These are phyloP conservation scores for Limanda limanda DNA, from an alignment of 2,113 vertebrate genomes.

Conservation along the genomic window DNA sequence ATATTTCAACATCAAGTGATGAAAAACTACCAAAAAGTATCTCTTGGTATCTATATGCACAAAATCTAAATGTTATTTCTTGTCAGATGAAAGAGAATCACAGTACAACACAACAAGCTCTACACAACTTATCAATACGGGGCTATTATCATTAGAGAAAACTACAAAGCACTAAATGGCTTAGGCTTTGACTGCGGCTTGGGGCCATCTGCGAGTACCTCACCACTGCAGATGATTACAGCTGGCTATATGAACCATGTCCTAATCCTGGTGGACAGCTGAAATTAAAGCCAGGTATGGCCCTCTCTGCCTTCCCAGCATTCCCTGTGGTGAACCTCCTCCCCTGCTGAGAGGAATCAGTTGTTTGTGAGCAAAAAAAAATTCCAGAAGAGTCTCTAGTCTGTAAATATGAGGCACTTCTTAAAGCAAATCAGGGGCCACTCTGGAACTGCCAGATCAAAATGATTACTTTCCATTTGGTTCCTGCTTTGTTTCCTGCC, in stretches of 20 bases:
- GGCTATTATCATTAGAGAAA: slow-evolving; percentile 56
- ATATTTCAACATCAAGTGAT: too few relatives aligned
- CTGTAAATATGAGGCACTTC: slow-evolving; percentile 5
- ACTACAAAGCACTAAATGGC: slow-evolving; percentile 63
- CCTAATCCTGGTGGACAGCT: slow-evolving; percentile 76
- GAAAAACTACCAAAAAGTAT: too few relatives aligned
- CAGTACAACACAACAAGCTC: neutral
- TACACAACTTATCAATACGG: slow-evolving; percentile 22
- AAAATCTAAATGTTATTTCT: neutral
- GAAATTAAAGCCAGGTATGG: slow-evolving; percentile 80
- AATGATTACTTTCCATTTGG: slow-evolving; percentile 2
- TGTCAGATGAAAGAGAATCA: neutral
- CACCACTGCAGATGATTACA: slow-evolving; percentile 74
- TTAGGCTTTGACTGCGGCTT: slow-evolving; percentile 37
- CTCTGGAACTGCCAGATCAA: neutral
- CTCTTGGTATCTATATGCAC: too few relatives aligned
- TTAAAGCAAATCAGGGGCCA: neutral
- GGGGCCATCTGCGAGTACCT: slow-evolving; percentile 52
- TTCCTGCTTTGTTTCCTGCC: neutral
- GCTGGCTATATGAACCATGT: slow-evolving; percentile 72
- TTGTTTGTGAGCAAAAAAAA: slow-evolving; percentile 34
- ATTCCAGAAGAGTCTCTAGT: slow-evolving; percentile 29
- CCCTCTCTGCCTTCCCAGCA: slow-evolving; percentile 62
- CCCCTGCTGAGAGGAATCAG: slow-evolving; percentile 64
- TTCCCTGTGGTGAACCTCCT: slow-evolving; percentile 61